Base-by-base conservation (phyloP, 2,113 vertebrate genomes). In the Pseudonaja textilis region DNA sequence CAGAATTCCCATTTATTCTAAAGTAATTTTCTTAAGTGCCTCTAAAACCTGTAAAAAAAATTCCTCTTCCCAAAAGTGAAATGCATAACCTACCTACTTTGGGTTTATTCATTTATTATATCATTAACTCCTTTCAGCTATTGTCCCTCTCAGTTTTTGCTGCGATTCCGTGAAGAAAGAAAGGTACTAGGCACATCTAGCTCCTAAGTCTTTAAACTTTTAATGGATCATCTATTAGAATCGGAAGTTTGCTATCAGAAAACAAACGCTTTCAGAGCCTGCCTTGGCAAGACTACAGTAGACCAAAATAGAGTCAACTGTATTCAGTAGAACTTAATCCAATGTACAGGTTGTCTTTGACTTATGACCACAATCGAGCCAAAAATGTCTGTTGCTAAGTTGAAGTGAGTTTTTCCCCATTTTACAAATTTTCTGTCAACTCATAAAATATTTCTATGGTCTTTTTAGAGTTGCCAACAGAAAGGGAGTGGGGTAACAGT, bases 181-280 rank as follows among this genome's bases (percentile, higher is more conserved):
- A 25, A 91, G n/a, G 95, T 95, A 95, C 92, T 93, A 96, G 96
- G 95, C 95, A 93, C 94, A 74, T 91, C 89, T 91, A 94, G 64
- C 90, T 92, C 61, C 5, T 4, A 88, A 92, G 93, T 81, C 89
- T 93, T 92, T 90, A 69, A 90, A 93, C 94, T 95, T 96, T 96
- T 96, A 88, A 94, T 69, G 45, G 91, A 92, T 96, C 95, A 96
- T 92, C 93, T 94, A 95, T 96, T 96, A 94, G 96, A 96, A 11
- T 5, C 64, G 56, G 93, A 85, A 42, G 69, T n/a, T 85, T 42
- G 8, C 4, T 55, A 25, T 52, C 18, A 42, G 18, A 59, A 85
- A 90, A 54, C 64, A 55, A 91, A 91, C 50, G 25, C 55, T 52
- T 88, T 12, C 16, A n/a, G n/a, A 47, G 55, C 14, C 22, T 26